Evolutionary conservation across 2,113 vertebrate species (phyloP), one percentile per base, ranked within the genome.

Genomic region (Panthera uncia): DNA sequence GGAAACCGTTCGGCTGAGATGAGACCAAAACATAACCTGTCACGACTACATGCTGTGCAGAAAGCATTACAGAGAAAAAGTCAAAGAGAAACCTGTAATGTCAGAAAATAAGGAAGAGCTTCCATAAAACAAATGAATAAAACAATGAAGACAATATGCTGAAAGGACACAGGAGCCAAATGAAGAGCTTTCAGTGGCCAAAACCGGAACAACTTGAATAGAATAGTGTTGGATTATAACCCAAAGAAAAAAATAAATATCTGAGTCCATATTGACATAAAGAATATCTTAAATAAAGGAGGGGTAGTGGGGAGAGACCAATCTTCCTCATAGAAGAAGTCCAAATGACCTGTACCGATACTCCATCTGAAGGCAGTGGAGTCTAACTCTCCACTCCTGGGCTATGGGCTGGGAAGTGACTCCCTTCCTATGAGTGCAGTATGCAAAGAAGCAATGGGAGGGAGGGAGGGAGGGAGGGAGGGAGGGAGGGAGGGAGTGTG

Each of bases 211-310:
- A 27, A 45, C 48, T 11, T 82, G n/a, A 93, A 74, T 12, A 66
- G 36, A 36, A n/a, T 41, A 82, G 7, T 33, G 21, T 11, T 73
- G 15, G 27, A 90, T 69, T 71, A 84, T 31, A 91, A 76, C 9
- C 38, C 76, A 69, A 93, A 92, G 27, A 89, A 88, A 82, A 96
- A 96, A 87, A 61, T 31, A 93, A 91, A 55, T 5, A 91, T 65
- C 50, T 61, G 13, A 85, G 52, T 81, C 38, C 3, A 13, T 9
- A 52, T 0, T 69, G 31, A 73, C 27, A 73, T 61, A 88, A 71
- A 92, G 13, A 89, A 96, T 55, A 63, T 3, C 7, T 21, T 69
- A 33, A 92, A 27, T 48, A 84, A 96, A 81, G 74, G 61, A 89
- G 50, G 41, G 1, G 50, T 21, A 2, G 50, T 2, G 2, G 14